Evolutionary conservation across 2,113 vertebrate species (phyloP), one percentile per base, ranked within the genome.

Genomic region (Psittacula cyanocephala): DNA sequence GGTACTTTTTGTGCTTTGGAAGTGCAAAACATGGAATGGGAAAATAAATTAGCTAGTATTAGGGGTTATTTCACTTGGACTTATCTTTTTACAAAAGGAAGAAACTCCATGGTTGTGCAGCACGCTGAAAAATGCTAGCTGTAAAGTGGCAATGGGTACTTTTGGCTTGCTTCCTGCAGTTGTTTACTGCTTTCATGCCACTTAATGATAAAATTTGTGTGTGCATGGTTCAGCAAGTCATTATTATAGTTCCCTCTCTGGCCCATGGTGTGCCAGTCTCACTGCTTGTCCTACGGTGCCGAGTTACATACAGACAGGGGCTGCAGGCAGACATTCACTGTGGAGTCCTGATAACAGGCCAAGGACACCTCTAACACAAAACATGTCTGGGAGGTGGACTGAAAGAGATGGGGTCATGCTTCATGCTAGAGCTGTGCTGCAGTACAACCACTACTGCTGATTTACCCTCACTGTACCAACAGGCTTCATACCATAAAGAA

Each of bases 371-470:
- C 29, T 14, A 17, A 29, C 22, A n/a, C 2, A 2, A 24, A 59
- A 17, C 7, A 1, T 0, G 0, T 7, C 71, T 50, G 29, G 18
- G 39, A 22, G 17, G 17, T 25, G 0, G 2, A 10, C 10, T 28
- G 53, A 29, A 55, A 13, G 4, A 43, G 41, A 7, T 24, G 25
- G 41, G 59, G 52, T 6, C 18, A 22, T 4, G 6, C 31, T 8
- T 27, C 11, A 2, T 1, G 8, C 28, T 59, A 31, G 29, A 43
- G 50, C 50, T 9, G 18, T 0, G 0, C 74, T 41, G 68, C 27
- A 13, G 17, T 7, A 5, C 14, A 44, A 9, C 18, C 22, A 2
- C 2, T 17, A 39, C 46, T 3, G 3, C 1, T 5, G 0, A 11
- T 27, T 44, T 25, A 6, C 41, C 68, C 31, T 47, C 14, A 1